Evolutionary conservation across 2,888 invertebrate species (phyloP).

Genomic region (Tridacna gigas): DNA sequence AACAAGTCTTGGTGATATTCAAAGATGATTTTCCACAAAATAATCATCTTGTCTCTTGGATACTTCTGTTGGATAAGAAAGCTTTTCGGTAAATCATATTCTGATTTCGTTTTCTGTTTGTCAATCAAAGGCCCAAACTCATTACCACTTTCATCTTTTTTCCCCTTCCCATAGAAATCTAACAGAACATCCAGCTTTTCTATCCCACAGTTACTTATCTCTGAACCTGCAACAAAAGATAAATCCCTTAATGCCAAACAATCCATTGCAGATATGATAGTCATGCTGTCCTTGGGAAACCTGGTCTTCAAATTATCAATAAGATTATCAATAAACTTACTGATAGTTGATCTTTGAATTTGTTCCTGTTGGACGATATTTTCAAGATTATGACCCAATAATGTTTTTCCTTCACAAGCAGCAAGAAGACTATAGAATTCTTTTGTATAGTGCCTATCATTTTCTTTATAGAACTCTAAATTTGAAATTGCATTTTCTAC

Average conservation of each 20-base stretch:
- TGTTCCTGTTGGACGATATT: conserved; percentile 18
- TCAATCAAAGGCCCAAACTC: background rate
- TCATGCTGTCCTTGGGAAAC: conserved; percentile 11
- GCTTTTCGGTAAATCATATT: background rate
- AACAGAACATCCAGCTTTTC: conserved; percentile 9
- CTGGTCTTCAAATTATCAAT: conserved; percentile 14
- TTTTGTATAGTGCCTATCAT: too few species aligned
- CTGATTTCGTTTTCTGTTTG: conserved; percentile 7
- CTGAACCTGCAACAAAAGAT: conserved; percentile 9
- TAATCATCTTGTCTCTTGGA: too few species aligned
- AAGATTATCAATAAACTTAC: conserved; percentile 10
- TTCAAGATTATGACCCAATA: too few species aligned
- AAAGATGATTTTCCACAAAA: too few species aligned
- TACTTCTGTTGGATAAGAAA: too few species aligned
- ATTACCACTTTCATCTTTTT: conserved; percentile 2
- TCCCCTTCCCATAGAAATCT: conserved; percentile 7
- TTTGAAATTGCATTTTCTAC: conserved; percentile 12
- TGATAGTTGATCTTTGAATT: background rate
- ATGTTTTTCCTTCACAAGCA: too few species aligned
- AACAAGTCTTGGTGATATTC: too few species aligned
- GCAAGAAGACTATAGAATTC: too few species aligned
- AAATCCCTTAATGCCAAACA: conserved; percentile 15
- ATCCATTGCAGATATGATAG: conserved; percentile 19
- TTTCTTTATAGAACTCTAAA: conserved; percentile 2
- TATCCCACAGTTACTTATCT: background rate